Evolutionary conservation across 2,888 invertebrate species (phyloP).

Genomic region (Pandemis heparana): DNA sequence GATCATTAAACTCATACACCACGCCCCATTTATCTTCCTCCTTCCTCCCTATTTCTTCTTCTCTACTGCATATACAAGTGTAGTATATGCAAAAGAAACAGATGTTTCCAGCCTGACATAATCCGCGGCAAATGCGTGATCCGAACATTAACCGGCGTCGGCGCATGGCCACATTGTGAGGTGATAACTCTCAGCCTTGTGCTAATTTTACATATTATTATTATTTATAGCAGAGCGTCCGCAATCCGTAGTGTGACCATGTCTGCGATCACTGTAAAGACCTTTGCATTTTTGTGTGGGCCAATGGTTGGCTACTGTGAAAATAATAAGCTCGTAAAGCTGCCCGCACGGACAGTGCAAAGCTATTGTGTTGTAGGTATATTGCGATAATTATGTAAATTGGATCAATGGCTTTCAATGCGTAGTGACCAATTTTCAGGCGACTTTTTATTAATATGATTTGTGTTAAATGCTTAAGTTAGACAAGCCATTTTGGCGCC

Average conservation of each 20-base stretch:
- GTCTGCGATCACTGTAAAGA: background rate
- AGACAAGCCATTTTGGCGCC: too few relatives aligned
- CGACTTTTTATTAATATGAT: too few relatives aligned
- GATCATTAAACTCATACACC: too few relatives aligned
- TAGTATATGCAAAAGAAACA: background rate
- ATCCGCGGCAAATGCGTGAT: slow-evolving; percentile 48
- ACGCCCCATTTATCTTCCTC: too few relatives aligned
- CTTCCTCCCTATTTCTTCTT: background rate
- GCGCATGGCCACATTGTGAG: slow-evolving; percentile 46
- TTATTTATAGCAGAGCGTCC: slow-evolving; percentile 52
- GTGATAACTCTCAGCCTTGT: slow-evolving; percentile 67
- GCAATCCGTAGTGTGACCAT: slow-evolving; percentile 37
- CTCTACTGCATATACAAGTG: background rate
- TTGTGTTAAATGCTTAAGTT: too few relatives aligned
- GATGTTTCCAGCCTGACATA: slow-evolving; percentile 1
- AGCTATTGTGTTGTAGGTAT: too few relatives aligned
- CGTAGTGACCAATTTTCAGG: too few relatives aligned
- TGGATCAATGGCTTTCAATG: too few relatives aligned
- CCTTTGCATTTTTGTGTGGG: background rate
- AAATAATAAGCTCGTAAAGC: too few relatives aligned
- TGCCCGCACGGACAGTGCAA: too few relatives aligned
- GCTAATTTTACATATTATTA: slow-evolving; percentile 67
- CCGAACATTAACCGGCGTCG: slow-evolving; percentile 48
- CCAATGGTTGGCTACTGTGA: background rate
- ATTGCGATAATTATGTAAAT: too few relatives aligned